These are phyloP conservation scores for Eleginops maclovinus DNA, from an alignment of 2,113 vertebrate species.

Conservation along the genomic window DNA sequence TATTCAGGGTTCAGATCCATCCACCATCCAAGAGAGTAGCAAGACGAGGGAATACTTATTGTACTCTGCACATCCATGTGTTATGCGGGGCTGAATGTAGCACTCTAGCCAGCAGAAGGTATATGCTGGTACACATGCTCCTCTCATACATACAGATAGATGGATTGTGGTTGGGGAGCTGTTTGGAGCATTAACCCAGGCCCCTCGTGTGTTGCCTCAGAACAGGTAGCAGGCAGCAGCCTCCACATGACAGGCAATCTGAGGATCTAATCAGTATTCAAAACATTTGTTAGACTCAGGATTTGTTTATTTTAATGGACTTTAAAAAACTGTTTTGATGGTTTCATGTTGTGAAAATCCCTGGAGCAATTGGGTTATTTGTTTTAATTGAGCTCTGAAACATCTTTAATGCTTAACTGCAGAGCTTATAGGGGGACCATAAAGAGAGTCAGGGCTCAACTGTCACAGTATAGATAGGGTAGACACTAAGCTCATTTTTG, in stretches of 20 bases:
- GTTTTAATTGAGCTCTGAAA: conserved; percentile 45
- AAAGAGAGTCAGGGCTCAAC: conserved; percentile 29
- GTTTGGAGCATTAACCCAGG: conserved; percentile 67
- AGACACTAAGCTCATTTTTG: conserved; percentile 5
- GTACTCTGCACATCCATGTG: conserved; percentile 47
- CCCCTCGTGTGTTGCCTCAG: conserved; percentile 47
- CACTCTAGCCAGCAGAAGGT: conserved; percentile 65
- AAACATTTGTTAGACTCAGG: conserved; percentile 39
- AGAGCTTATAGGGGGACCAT: conserved; percentile 34
- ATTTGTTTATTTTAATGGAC: conserved; percentile 46
- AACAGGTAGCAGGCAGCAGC: conserved; percentile 65
- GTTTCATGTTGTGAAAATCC: conserved; percentile 47
- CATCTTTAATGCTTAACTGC: conserved; percentile 41
- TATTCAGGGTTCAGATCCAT: conserved; percentile 56
- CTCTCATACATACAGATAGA: conserved; percentile 57
- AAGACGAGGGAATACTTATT: conserved; percentile 31
- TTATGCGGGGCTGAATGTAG: conserved; percentile 50
- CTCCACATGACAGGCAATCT: conserved; percentile 50
- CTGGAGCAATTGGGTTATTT: conserved; percentile 28
- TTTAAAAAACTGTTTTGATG: conserved; percentile 41
- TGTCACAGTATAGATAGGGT: background rate
- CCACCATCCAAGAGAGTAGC: conserved; percentile 45
- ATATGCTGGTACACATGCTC: conserved; percentile 48
- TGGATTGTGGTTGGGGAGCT: conserved; percentile 32
- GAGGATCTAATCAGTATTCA: conserved; percentile 48